phyloP scores from a whole-genome alignment of 1,140 invertebrate genomes.

The Platorchestia sp. region DNA sequence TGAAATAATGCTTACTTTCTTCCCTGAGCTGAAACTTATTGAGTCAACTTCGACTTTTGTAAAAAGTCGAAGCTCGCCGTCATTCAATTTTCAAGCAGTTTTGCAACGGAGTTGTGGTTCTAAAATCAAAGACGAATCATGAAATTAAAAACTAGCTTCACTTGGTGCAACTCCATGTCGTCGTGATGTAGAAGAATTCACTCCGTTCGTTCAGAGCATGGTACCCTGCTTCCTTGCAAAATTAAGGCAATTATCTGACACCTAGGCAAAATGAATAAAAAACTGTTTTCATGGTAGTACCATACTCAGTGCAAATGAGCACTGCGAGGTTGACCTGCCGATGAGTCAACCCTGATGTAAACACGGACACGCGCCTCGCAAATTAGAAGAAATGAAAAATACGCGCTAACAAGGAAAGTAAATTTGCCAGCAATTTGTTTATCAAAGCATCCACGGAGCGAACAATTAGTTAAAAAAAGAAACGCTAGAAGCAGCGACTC shows the following conservation, averaged over 20 bases:
- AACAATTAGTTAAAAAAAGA: neutral
- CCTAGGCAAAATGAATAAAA: neutral
- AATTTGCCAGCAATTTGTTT: neutral
- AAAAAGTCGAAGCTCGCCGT: too few species aligned
- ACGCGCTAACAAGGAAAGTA: neutral
- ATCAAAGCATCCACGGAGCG: neutral
- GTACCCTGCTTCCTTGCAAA: too few species aligned
- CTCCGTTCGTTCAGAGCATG: neutral
- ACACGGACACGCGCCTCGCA: too few species aligned
- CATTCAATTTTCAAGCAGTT: too few species aligned
- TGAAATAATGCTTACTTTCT: too few species aligned
- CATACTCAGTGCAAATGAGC: neutral
- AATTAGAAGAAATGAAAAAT: too few species aligned
- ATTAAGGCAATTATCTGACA: too few species aligned
- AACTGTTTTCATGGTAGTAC: neutral
- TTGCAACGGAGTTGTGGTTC: too few species aligned
- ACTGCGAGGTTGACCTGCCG: neutral
- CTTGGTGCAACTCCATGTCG: neutral
- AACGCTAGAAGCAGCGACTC: neutral
- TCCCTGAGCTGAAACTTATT: too few species aligned
- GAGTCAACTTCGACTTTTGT: too few species aligned
- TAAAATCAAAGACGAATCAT: neutral
- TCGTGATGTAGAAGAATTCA: neutral
- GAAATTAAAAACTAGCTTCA: neutral
- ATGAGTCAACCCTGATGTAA: too few species aligned